Conservation (phyloP, 2,888 invertebrate species). For the Erannis defoliaria region DNA sequence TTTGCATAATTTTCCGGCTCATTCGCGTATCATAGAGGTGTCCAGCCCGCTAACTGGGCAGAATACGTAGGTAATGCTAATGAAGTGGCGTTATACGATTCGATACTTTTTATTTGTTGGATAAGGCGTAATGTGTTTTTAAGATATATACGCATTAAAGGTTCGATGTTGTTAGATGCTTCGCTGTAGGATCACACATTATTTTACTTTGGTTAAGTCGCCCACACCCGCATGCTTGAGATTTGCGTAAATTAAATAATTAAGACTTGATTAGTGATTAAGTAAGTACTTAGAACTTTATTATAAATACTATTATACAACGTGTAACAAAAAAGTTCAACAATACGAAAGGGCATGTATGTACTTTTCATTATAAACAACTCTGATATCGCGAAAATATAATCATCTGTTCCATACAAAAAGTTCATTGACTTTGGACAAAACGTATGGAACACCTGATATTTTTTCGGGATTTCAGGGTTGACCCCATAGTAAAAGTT, state of each 20-base stretch:
- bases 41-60: slow-evolving; percentile 55
- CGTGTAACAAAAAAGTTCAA: too few relatives aligned
- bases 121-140: slow-evolving; percentile 71
- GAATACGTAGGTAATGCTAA: slow-evolving; percentile 65
- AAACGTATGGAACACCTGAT: too few relatives aligned
- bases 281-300: neutral
- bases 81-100: slow-evolving; percentile 66
- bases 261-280: neutral
- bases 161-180: slow-evolving; percentile 55
- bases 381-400: too few relatives aligned
- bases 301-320: too few relatives aligned
- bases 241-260: neutral
- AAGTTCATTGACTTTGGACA: too few relatives aligned
- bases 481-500: too few relatives aligned
- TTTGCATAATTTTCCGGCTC: slow-evolving; percentile 61
- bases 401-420: too few relatives aligned
- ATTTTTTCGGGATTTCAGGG: too few relatives aligned
- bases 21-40: slow-evolving; percentile 53
- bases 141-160: slow-evolving; percentile 64
- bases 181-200: slow-evolving; percentile 38
- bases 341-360: too few relatives aligned
- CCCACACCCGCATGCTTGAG: too few relatives aligned
- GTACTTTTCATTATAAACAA: too few relatives aligned
- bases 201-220: neutral
- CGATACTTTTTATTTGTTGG: slow-evolving; percentile 65